Evolutionary conservation across 2,113 vertebrate species (phyloP).

Genomic region (Lutjanus erythropterus): DNA sequence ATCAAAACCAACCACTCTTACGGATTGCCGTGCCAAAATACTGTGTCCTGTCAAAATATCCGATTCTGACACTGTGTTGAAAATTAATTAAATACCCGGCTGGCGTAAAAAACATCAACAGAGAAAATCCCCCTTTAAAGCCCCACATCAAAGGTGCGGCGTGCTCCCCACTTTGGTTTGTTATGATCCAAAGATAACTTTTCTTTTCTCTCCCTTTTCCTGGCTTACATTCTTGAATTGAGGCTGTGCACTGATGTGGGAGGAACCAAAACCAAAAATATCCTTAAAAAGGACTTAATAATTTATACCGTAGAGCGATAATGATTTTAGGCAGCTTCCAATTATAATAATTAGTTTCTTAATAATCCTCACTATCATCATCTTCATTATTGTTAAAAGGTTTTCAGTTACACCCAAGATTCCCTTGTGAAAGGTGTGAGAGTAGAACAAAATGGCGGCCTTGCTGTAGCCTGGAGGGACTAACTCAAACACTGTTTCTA

Average conservation of each 20-base stretch:
- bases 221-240: conserved; percentile 43
- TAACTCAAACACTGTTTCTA: conserved; percentile 38
- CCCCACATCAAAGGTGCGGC: conserved; percentile 66
- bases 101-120: conserved; percentile 66
- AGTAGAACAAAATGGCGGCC: conserved; percentile 41
- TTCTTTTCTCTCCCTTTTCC: conserved; percentile 33
- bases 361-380: conserved; percentile 41
- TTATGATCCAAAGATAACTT: conserved; percentile 72
- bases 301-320: conserved; percentile 59
- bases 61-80: conserved; percentile 66
- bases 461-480: conserved; percentile 43
- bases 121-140: conserved; percentile 74
- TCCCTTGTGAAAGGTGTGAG: conserved; percentile 18
- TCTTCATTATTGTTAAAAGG: conserved; percentile 15
- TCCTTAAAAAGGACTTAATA: conserved; percentile 41
- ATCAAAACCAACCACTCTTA: conserved; percentile 70
- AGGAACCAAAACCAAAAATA: conserved; percentile 51
- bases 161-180: conserved; percentile 63
- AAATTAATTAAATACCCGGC: conserved; percentile 79
- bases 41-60: conserved; percentile 75
- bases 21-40: conserved; percentile 53
- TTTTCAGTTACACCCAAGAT: conserved; percentile 34
- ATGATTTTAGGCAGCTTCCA: conserved; percentile 65
- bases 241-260: not conserved
- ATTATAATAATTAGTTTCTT: conserved; percentile 64